A percentile compares a stretch with the other conserved stretches of the same genome.
Conservation (phyloP, 2,888 invertebrate genomes). For the Alviniconcha strummeri region DNA sequence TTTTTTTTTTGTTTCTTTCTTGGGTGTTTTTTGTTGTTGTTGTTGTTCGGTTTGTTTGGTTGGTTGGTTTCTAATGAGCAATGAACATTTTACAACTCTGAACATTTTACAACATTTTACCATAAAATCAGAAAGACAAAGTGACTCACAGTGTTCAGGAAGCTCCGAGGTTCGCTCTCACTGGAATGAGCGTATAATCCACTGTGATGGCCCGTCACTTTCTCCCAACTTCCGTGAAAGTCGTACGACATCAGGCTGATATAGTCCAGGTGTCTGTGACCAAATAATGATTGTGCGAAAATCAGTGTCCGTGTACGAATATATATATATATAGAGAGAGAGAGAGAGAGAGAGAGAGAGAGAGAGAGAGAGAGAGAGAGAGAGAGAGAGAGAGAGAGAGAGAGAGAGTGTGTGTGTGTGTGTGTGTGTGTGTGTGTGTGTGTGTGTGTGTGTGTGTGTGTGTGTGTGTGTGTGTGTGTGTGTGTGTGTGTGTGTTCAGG, state of each 20-base stretch:
- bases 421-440: neutral
- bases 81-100: no score
- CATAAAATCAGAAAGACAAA: no score
- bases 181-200: constrained; percentile 54
- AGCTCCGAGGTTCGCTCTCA: constrained; percentile 36
- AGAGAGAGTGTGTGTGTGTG: neutral
- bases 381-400: constrained; percentile 11
- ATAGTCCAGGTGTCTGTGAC: constrained; percentile 62
- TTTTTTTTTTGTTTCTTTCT: no score
- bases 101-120: no score
- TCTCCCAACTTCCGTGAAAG: constrained; percentile 66
- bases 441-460: no score
- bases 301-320: no score
- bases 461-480: no score
- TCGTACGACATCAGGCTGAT: constrained; percentile 69
- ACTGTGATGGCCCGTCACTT: constrained; percentile 61
- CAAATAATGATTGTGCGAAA: no score
- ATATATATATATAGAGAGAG: neutral
- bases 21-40: no score
- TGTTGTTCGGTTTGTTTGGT: no score
- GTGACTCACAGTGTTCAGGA: constrained; percentile 44
- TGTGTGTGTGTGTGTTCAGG: no score
- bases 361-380: neutral
- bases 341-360: neutral
- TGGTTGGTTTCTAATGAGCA: no score